A percentile compares a stretch with the other conserved stretches of the same genome.
phyloP scores from a whole-genome alignment of 1,140 invertebrate genomes.

The Adoxophyes honmai region DNA sequence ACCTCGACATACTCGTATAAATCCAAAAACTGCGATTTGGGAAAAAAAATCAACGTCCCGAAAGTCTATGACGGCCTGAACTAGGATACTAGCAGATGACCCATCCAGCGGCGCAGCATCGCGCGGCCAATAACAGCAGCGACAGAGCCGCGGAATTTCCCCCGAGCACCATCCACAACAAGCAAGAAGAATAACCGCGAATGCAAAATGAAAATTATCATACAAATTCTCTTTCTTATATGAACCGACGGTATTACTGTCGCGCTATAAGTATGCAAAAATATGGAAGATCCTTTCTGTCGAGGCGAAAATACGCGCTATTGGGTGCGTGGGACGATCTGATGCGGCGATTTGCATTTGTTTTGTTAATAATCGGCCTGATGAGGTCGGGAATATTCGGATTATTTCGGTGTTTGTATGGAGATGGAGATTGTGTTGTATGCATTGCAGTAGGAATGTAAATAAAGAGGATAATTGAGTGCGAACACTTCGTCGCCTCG shows the following conservation, averaged over 20 bases:
- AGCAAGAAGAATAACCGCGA: constrained; percentile 67
- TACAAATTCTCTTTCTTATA: constrained; percentile 70
- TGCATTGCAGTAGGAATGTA: too few relatives aligned
- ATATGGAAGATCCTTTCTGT: constrained; percentile 55
- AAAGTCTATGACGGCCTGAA: not conserved
- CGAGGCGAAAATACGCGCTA: constrained; percentile 38
- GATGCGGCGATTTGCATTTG: constrained; percentile 33
- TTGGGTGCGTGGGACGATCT: constrained; percentile 23
- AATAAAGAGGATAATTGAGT: too few relatives aligned
- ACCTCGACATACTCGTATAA: too few relatives aligned
- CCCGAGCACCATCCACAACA: constrained; percentile 64
- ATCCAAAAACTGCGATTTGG: too few relatives aligned
- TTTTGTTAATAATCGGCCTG: constrained; percentile 39
- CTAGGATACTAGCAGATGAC: not conserved
- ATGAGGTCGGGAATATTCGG: constrained; percentile 21
- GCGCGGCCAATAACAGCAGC: constrained; percentile 36
- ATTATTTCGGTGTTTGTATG: constrained; percentile 14
- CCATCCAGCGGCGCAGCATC: constrained; percentile 25
- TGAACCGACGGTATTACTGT: constrained; percentile 57
- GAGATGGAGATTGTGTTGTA: not conserved
- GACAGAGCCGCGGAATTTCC: constrained; percentile 61
- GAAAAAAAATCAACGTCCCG: too few relatives aligned
- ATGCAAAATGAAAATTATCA: constrained; percentile 76
- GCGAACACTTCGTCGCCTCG: too few relatives aligned
- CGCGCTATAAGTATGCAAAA: constrained; percentile 62